These are phyloP conservation scores for Ceratitis capitata DNA, from an alignment of 1,140 invertebrate species.

Conservation along the genomic window DNA sequence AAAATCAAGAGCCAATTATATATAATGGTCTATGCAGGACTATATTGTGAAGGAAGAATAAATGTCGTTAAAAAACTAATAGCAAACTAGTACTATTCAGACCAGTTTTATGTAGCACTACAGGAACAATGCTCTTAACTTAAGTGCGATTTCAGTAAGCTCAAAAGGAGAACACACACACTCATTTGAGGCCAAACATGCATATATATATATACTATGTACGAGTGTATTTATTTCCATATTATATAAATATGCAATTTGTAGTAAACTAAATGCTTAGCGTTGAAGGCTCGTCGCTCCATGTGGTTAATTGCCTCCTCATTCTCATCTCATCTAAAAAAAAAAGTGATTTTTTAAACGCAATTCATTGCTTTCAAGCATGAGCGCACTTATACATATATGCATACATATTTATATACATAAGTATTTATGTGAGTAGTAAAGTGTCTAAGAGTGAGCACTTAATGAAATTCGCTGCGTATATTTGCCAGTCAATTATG, in stretches of 20 bases:
- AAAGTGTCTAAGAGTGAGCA: not conserved
- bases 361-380: not conserved
- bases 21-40: no score
- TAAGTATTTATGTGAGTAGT: no score
- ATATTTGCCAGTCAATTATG: slow-evolving; percentile 23
- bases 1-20: no score
- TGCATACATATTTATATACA: not conserved
- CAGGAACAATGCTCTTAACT: no score
- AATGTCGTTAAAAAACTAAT: no score
- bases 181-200: not conserved
- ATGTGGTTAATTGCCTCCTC: not conserved
- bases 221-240: no score
- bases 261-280: not conserved
- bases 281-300: not conserved
- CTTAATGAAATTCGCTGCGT: not conserved
- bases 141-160: not conserved
- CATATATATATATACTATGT: no score
- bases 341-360: not conserved
- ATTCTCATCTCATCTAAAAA: not conserved
- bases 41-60: no score
- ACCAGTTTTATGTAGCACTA: no score
- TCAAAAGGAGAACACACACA: not conserved
- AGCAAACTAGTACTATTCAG: no score
- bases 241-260: not conserved
- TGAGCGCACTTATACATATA: not conserved